These are phyloP conservation scores for Sebastes itinus DNA, from an alignment of 2,797 vertebrate species.

Conservation along the genomic window DNA sequence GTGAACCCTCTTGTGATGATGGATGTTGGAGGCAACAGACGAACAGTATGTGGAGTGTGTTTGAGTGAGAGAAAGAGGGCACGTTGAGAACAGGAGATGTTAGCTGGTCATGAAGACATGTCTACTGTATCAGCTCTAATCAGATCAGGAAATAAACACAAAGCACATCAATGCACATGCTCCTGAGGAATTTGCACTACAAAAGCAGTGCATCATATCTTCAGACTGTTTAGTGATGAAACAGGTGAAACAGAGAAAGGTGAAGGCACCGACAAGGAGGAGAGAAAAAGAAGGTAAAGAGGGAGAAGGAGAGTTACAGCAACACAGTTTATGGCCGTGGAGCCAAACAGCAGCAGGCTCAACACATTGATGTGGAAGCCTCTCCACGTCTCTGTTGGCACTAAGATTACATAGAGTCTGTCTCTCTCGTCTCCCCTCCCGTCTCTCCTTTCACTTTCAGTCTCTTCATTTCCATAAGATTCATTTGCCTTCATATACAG, in stretches of 20 bases:
- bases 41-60: background rate
- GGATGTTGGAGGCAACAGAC: background rate
- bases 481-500: background rate
- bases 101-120: background rate
- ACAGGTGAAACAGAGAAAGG: background rate
- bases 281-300: background rate
- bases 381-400: constrained; percentile 11
- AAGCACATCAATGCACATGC: background rate
- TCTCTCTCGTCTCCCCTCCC: background rate
- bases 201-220: background rate
- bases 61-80: background rate
- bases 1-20: background rate
- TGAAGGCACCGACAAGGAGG: background rate
- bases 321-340: background rate
- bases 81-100: background rate
- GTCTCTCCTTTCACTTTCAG: background rate
- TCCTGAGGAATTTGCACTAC: background rate
- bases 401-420: constrained; percentile 4
- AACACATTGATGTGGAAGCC: constrained; percentile 26
- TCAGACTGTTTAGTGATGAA: constrained; percentile 28
- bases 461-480: background rate
- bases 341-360: constrained; percentile 21
- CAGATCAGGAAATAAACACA: constrained; percentile 5
- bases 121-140: background rate
- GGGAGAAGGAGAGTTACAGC: background rate